A percentile compares a stretch with the other conserved stretches of the same genome.
These are phyloP conservation scores for Acridotheres tristis DNA, from an alignment of 2,797 vertebrate genomes.

Conservation along the genomic window DNA sequence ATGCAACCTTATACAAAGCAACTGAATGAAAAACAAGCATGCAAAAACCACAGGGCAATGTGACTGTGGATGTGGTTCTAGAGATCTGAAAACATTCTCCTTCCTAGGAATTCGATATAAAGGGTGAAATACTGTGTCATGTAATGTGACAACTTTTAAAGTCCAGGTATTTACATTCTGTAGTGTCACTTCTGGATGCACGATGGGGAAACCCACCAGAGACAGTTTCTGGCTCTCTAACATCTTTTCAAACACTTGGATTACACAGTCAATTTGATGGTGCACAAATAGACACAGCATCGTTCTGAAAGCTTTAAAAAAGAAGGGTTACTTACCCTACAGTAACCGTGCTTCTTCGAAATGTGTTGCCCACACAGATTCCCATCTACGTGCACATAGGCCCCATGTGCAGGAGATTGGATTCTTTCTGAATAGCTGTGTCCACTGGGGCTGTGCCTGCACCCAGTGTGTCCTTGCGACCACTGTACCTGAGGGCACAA, in stretches of 20 bases:
- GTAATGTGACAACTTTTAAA: not conserved
- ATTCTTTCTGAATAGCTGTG: constrained; percentile 74
- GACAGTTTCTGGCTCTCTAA: not conserved
- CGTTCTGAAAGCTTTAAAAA: constrained; percentile 66
- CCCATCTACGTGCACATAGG: constrained; percentile 72
- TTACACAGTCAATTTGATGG: constrained; percentile 11
- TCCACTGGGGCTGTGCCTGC: constrained; percentile 73
- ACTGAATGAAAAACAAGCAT: not conserved
- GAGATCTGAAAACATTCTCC: not conserved
- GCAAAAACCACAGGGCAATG: not conserved
- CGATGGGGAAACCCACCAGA: not conserved
- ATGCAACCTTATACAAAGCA: not conserved
- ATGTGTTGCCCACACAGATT: constrained; percentile 74
- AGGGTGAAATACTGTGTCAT: not conserved
- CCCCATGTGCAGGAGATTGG: constrained; percentile 71
- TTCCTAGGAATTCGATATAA: not conserved
- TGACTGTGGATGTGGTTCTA: not conserved
- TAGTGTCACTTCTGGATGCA: not conserved
- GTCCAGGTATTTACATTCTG: not conserved
- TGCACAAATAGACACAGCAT: constrained; percentile 58
- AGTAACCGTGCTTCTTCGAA: constrained; percentile 74
- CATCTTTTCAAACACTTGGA: not conserved
- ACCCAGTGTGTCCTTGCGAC: constrained; percentile 74
- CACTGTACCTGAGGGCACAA: constrained; percentile 74
- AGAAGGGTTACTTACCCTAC: constrained; percentile 73